Conservation (phyloP, 2,888 invertebrate genomes). For the Sceliomorpha sp. region DNA sequence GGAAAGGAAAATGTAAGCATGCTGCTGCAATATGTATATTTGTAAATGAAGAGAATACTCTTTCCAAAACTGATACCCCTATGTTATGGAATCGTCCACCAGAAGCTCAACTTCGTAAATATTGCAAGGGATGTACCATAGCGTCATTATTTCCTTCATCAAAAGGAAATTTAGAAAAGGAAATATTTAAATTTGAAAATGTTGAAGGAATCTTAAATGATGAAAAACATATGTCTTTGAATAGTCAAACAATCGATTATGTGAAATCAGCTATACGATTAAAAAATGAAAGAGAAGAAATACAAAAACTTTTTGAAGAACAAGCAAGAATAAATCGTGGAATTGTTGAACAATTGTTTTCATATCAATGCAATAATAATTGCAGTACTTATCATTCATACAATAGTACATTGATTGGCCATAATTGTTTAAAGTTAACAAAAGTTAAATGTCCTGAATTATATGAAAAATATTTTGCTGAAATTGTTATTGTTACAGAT, state of each 20-base stretch:
- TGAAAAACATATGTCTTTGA: not conserved
- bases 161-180: not conserved
- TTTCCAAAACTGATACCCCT: slow-evolving; percentile 3
- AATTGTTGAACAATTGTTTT: too few species aligned
- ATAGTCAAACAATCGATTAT: not conserved
- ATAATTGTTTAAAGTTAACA: not conserved
- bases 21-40: slow-evolving; percentile 10
- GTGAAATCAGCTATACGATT: slow-evolving; percentile 1
- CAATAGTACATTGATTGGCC: not conserved
- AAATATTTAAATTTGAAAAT: slow-evolving; percentile 3
- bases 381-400: too few species aligned
- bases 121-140: not conserved
- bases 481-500: slow-evolving; percentile 9
- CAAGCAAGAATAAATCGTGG: too few species aligned
- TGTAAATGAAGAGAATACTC: slow-evolving; percentile 8
- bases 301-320: too few species aligned
- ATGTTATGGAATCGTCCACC: slow-evolving; percentile 5
- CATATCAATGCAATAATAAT: too few species aligned
- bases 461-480: slow-evolving; percentile 15
- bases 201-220: slow-evolving; percentile 3
- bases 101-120: not conserved
- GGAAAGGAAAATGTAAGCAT: slow-evolving; percentile 5
- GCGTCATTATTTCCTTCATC: not conserved
- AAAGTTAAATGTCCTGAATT: slow-evolving; percentile 4
- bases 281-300: not conserved